Base-by-base conservation (phyloP, 2,888 invertebrate species). In the Drosophila mettleri region DNA sequence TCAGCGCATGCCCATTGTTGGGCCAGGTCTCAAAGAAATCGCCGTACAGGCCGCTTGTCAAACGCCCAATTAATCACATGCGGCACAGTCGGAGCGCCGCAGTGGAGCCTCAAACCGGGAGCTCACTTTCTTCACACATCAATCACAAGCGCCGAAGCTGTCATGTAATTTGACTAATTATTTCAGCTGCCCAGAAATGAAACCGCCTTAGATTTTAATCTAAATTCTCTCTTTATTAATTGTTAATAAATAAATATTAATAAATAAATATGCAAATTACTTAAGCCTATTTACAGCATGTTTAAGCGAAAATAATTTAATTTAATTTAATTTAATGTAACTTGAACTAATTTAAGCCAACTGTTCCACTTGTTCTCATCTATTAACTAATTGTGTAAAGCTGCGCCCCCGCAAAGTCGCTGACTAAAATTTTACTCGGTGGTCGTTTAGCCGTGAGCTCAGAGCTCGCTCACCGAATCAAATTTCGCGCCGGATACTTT, bases 341-440 rank as follows among this genome's bases (percentile, higher is more conserved):
- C 24, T 69, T 57, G 22, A 38, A 58, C 24, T 48, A 48, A 12
- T 58, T 63, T 53, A 57, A 69, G 18, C 64, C 52, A 48, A 59
- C 70, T 29, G 51, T 51, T 68, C 49, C 59, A 62, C 73, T 74
- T 72, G 64, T 59, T 45, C 6, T 45, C 6, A 31, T 43, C 38
- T 24, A 33, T 8, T 8, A 59, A 36, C 29, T 66, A 46, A 38
- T 45, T 63, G 33, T 33, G 61, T 86, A 86, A 88, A 88, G 88
- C 84, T 86, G 85, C 85, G 77, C 65, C 64, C 72, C 70, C 69
- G 51, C 48, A 78, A 83, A 83, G 85, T 60, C 77, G 87, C 85
- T 86, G 85, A 88, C 85, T 86, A 86, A 88, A 77, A 61, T 58
- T 66, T 71, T 73, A 62, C 62, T 70, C 85, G 89, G 87, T 86